phyloP scores from a whole-genome alignment of 2,888 invertebrate species.

The Nephrotoma appendiculata region DNA sequence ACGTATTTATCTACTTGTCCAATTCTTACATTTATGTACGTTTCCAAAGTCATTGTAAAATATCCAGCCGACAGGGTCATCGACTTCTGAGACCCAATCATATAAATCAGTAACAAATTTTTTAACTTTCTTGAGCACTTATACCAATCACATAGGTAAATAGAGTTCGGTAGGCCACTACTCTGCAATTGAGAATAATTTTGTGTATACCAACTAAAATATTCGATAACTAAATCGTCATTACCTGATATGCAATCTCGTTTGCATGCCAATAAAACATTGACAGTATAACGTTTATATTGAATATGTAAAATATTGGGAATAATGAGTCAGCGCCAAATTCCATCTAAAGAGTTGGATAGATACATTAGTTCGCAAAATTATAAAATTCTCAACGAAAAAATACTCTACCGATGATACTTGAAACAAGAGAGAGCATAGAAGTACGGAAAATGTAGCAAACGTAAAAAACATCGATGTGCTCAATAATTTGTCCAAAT shows the following conservation, averaged over 20 bases:
- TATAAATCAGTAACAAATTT: constrained; percentile 3
- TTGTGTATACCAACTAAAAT: background rate
- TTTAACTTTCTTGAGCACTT: background rate
- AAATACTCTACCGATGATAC: background rate
- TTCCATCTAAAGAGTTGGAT: background rate
- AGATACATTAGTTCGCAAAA: background rate
- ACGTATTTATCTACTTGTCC: too few relatives aligned
- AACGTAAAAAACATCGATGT: constrained; percentile 7
- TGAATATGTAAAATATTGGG: background rate
- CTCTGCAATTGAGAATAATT: background rate
- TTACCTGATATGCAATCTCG: constrained; percentile 7
- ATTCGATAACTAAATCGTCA: background rate
- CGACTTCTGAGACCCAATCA: constrained; percentile 3
- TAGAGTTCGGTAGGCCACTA: constrained; percentile 1
- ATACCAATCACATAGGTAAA: constrained; percentile 7
- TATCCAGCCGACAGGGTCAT: background rate
- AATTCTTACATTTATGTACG: background rate
- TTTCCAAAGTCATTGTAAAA: background rate
- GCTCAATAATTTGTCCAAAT: background rate
- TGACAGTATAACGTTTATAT: constrained; percentile 7
- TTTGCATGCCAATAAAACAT: constrained; percentile 9
- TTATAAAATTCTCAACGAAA: background rate
- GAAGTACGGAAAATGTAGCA: constrained; percentile 6
- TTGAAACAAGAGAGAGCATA: constrained; percentile 7
- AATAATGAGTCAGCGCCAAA: background rate